Evolutionary conservation across 2,113 vertebrate species (phyloP), one percentile per base, ranked within the genome.

Genomic region (Callopanchax toddi): DNA sequence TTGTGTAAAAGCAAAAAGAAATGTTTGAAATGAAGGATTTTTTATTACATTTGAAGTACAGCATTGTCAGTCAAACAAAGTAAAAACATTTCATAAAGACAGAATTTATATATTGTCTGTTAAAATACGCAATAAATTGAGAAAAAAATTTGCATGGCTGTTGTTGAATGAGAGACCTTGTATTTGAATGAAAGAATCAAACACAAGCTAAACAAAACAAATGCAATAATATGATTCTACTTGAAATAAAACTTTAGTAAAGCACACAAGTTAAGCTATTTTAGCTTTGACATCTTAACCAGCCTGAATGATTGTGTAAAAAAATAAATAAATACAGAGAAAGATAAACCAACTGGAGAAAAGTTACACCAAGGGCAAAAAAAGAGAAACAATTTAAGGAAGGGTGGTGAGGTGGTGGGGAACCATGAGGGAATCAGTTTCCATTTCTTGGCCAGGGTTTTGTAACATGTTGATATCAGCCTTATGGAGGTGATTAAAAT

Each of bases 1-100:
- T 62, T 80, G 63, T 46, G 22, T 67, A 59, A 71, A 45, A 50
- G 49, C 29, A 3, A 32, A 2, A 60, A 48, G 4, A 67, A 50
- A 59, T 22, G 39, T 34, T 69, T 39, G 71, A 54, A 21, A 42
- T 64, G 60, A 52, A n/a, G n/a, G n/a, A n/a, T n/a, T n/a, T n/a
- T 21, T 11, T 37, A 70, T 55, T 40, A 26, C 55, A 43, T 56
- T 29, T 69, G 29, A 56, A 66, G 3, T 62, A 36, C 13, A 26
- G 36, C 9, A 55, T 37, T 64, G 4, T 40, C 20, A 26, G 11
- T 34, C 62, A 48, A 32, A 7, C 29, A 23, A 6, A 45, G n/a
- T 22, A 40, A 22, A 5, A 67, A 40, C 3, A 15, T 29, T 15
- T 44, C 11, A 17, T 23, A n/a, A 25, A 23, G 15, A 56, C 6